phyloP scores from a whole-genome alignment of 2,113 vertebrate genomes.

The Nymphicus hollandicus region DNA sequence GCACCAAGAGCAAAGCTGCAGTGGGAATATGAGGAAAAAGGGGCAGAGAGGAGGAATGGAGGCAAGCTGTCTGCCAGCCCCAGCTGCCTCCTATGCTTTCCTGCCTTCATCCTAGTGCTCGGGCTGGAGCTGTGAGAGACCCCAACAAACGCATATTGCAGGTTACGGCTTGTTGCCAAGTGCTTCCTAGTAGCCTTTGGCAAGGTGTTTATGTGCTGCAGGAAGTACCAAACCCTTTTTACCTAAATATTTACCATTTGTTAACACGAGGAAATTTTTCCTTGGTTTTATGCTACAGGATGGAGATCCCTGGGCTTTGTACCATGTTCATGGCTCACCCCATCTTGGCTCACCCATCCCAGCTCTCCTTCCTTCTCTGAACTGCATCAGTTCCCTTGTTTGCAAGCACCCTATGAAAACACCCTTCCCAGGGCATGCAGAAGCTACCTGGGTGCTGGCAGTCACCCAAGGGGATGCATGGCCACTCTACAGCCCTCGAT shows the following conservation, averaged over 20 bases:
- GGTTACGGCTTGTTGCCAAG: not conserved
- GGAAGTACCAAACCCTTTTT: not conserved
- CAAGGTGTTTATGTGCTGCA: not conserved
- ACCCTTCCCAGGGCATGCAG: not conserved
- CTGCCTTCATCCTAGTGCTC: not conserved
- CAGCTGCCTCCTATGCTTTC: not conserved
- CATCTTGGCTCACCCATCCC: not conserved
- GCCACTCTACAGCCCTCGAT: not conserved
- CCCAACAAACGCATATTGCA: accelerated
- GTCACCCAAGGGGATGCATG: not conserved
- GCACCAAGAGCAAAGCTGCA: not conserved
- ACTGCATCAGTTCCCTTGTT: not conserved
- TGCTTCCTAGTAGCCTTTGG: not conserved
- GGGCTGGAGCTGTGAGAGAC: accelerated
- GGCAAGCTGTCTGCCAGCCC: not conserved
- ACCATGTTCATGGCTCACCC: not conserved
- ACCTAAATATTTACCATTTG: not conserved
- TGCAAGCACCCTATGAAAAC: not conserved
- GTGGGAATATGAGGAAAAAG: not conserved
- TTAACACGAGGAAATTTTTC: accelerated
- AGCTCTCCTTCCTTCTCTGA: not conserved
- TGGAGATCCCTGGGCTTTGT: not conserved
- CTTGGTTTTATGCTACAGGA: not conserved
- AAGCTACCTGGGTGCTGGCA: not conserved
- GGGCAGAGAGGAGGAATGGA: not conserved